phyloP scores from a whole-genome alignment of 2,888 invertebrate species.

The Phrixothrix hirtus region DNA sequence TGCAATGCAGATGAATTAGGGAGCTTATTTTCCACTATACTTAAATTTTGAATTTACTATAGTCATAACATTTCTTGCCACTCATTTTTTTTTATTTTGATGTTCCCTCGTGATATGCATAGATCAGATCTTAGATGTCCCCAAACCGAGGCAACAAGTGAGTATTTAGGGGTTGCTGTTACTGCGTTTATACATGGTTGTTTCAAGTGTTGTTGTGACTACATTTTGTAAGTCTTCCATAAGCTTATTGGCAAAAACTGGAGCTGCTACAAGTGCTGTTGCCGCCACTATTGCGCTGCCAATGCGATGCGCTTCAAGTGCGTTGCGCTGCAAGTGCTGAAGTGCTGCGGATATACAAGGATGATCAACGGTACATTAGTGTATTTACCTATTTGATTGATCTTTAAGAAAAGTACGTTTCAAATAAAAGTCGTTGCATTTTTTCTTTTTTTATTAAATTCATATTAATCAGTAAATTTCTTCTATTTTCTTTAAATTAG shows the following conservation, averaged over 20 bases:
- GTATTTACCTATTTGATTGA: constrained; percentile 42
- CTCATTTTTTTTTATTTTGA: constrained; percentile 11
- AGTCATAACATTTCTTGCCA: constrained; percentile 7
- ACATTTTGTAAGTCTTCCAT: constrained; percentile 57
- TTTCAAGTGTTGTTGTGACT: constrained; percentile 55
- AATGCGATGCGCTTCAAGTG: constrained; percentile 31
- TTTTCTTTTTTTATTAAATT: constrained; percentile 6
- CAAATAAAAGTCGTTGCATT: constrained; percentile 6
- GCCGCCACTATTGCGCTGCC: constrained; percentile 45
- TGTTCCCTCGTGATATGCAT: constrained; percentile 7
- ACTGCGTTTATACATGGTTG: constrained; percentile 55
- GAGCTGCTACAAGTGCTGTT: constrained; percentile 55
- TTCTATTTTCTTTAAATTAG: too few species aligned
- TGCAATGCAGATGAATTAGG: constrained; percentile 28
- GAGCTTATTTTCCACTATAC: constrained; percentile 40
- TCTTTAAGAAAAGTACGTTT: constrained; percentile 29
- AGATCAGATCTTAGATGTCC: constrained; percentile 21
- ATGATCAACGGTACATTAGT: constrained; percentile 56
- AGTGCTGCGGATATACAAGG: constrained; percentile 53
- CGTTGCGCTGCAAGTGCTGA: constrained; percentile 52
- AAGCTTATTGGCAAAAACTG: constrained; percentile 56
- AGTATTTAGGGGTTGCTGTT: constrained; percentile 22
- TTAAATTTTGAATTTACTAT: constrained; percentile 16
- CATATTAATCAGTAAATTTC: too few species aligned
- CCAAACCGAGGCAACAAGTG: constrained; percentile 21